Base-by-base conservation (phyloP, 2,113 vertebrate genomes). In the Talpa occidentalis region DNA sequence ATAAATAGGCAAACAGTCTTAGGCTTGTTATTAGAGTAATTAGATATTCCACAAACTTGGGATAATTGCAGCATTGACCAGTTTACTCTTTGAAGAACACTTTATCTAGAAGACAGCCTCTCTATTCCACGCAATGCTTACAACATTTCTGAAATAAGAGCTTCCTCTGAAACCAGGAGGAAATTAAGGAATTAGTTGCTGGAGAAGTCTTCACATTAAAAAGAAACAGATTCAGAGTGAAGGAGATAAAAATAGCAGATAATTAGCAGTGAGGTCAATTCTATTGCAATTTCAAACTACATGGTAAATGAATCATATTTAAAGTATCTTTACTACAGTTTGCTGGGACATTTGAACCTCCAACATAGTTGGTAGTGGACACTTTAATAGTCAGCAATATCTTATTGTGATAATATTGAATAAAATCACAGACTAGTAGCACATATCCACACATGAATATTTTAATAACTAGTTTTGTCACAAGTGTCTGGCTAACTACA, bases 391-490 rank as follows among this genome's bases (percentile, higher is more conserved):
- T 80, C 59, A 93, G 2, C 30, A 93, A 79, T 74, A 83, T 62
- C 0, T 40, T 56, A 91, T 62, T 62, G 52, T 83, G 22, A 76
- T 66, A 22, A 52, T 5, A 83, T 3, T 79, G 21, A 64, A 60
- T 88, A 24, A 91, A 84, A 83, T 70, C 70, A 52, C 28, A 91
- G 21, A 70, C 52, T 37, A 59, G 16, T 60, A 64, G 74, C 2
- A 70, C 15, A 64, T 19, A 28, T 10, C 24, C 7, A 2, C 42
- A 37, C 10, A 85, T 9, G 30, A 37, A 16, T 80, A 76, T 88
- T 83, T 96, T 84, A 80, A 44, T 30, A 74, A 15, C 4, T 91
- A n/a, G 24, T 74, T 90, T 79, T 60, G 28, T 40, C 15, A 91
- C 21, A 70, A 60, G 73, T 78, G 76, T 2, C 42, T 74, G 42